Conservation (phyloP, 92 coral and sea anemone genomes). For the Epizoanthus scotinus region DNA sequence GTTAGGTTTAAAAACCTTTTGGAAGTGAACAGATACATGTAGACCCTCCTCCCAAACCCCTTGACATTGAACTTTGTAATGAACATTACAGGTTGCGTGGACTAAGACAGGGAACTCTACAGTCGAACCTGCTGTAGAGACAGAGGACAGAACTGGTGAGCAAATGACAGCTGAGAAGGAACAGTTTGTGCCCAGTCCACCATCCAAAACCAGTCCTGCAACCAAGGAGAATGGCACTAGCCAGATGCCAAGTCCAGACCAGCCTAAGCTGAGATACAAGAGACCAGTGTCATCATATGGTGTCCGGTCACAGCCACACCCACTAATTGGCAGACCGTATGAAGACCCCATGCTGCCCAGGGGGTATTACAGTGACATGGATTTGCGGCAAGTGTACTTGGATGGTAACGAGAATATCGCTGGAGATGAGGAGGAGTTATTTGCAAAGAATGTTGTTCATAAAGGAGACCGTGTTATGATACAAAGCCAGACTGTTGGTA, state of each 20-base stretch:
- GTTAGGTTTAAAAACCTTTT: too few relatives aligned
- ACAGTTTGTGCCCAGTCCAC: conserved; percentile 26
- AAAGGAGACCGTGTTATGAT: conserved; percentile 92
- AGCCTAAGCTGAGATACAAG: conserved; percentile 47
- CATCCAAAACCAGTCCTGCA: conserved; percentile 24
- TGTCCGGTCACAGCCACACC: conserved; percentile 65
- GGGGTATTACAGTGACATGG: conserved; percentile 69
- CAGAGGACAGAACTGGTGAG: neutral
- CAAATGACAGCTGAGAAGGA: neutral
- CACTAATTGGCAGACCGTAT: conserved; percentile 26
- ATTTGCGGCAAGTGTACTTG: conserved; percentile 39
- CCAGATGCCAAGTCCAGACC: neutral
- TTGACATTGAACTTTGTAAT: neutral
- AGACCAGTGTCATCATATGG: conserved; percentile 95
- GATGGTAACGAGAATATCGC: conserved; percentile 54
- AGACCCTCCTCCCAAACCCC: conserved; percentile 26
- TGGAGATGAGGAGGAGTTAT: conserved; percentile 75
- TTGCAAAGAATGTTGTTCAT: conserved; percentile 75
- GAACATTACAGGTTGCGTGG: conserved; percentile 25
- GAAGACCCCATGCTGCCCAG: conserved; percentile 39
- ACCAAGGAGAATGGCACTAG: conserved; percentile 15
- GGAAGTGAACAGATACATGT: too few relatives aligned
- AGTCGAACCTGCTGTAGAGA: neutral
- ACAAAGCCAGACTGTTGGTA: conserved; percentile 83
- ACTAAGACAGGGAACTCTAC: neutral